Percentiles rank a stretch among this genome's conserved stretches.
phyloP scores from a whole-genome alignment of 92 coral and sea anemone genomes.

The Muricea muricata region DNA sequence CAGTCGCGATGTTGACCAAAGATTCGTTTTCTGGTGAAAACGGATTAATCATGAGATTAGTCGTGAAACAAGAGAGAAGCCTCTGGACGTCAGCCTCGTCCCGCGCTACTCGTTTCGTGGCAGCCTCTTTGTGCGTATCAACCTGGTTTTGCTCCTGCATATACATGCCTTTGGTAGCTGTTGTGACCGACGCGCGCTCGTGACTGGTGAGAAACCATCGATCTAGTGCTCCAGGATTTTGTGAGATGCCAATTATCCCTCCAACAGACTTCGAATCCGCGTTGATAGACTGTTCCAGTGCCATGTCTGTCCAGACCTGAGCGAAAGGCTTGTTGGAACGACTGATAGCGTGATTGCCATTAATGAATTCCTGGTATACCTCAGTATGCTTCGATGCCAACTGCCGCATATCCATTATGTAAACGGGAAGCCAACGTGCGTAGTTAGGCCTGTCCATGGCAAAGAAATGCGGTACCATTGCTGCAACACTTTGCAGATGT shows the following conservation, averaged over 20 bases:
- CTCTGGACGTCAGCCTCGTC: conserved; percentile 68
- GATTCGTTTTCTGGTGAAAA: conserved; percentile 48
- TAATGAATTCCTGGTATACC: conserved; percentile 49
- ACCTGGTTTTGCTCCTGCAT: not conserved
- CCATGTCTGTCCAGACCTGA: conserved; percentile 72
- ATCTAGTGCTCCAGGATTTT: conserved; percentile 60
- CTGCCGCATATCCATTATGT: conserved; percentile 57
- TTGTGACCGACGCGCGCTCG: conserved; percentile 66
- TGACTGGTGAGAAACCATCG: conserved; percentile 69
- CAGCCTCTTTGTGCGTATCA: conserved; percentile 52
- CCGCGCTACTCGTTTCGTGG: conserved; percentile 43
- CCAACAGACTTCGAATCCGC: conserved; percentile 63
- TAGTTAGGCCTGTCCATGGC: conserved; percentile 70
- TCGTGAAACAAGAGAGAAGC: conserved; percentile 49
- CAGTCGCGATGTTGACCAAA: conserved; percentile 61
- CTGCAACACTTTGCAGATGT: conserved; percentile 42
- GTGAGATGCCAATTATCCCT: conserved; percentile 57
- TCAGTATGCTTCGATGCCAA: conserved; percentile 48
- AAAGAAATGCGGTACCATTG: conserved; percentile 59
- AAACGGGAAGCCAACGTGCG: conserved; percentile 65
- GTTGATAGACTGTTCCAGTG: conserved; percentile 68
- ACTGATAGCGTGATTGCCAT: conserved; percentile 43
- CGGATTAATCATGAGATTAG: conserved; percentile 59
- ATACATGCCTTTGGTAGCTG: conserved; percentile 63
- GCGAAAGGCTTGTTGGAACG: conserved; percentile 61